Base-by-base conservation (phyloP, 2,888 invertebrate genomes). In the Synanthedon formicaeformis region DNA sequence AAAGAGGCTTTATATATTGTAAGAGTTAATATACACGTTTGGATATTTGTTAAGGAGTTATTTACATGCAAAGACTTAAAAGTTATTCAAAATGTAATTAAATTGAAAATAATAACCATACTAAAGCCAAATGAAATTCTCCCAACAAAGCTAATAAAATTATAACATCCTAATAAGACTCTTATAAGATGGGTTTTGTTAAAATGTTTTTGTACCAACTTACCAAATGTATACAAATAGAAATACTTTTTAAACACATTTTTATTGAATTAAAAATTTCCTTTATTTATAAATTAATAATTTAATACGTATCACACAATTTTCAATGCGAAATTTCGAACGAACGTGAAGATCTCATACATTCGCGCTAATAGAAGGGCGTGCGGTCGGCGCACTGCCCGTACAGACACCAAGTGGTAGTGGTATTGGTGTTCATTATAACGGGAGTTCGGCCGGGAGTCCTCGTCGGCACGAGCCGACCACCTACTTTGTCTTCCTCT, bases 311-410 rank as follows among this genome's bases (percentile, higher is more conserved):
- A 64, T 63, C 62, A 64, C 74, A 76, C 78, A 81, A 75, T 77
- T 75, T 73, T 75, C 58, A 66, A 77, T 77, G 80, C 81, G 74
- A 81, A 74, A 71, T 76, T 73, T 71, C 62, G 69, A 71, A 66
- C 75, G 72, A 78, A 69, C 77, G 71, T 79, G 73, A 78, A 73
- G 75, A 79, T 78, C 34, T 34, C 71, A 76, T 72, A 84, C 86
- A 86, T 86, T 85, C 83, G 83, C 86, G 78, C 72, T 67, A 75
- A 59, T 73, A 68, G 71, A 78, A 81, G 78, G 84, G 84, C 85
- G 85, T 81, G 81, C 86, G 84, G 79, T 77, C 83, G 83, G 80
- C 84, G 83, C 85, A 86, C 85, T 85, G 83, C 85, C 85, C 83
- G 80, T 71, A 62, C 81, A 83, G 56, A 78, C 84, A 79, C 83